Evolutionary conservation across 2,888 invertebrate genomes (phyloP).

Genomic region (Acanthosepion lycidas): DNA sequence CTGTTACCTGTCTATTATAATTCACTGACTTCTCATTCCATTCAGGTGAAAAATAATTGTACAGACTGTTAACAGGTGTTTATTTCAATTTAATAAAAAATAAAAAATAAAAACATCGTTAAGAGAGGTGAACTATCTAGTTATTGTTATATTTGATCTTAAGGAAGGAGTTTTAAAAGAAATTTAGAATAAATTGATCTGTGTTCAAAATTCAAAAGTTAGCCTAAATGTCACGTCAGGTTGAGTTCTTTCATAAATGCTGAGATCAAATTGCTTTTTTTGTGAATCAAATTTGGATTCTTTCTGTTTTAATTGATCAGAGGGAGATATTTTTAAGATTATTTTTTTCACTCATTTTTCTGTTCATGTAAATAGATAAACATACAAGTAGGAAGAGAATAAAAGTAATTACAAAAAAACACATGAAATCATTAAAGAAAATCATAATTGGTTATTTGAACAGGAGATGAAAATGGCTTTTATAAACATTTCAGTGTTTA

Average conservation of each 20-base stretch:
- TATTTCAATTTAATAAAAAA: not conserved
- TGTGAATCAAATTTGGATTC: not conserved
- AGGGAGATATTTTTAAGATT: no score
- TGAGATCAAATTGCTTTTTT: not conserved
- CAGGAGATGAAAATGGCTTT: no score
- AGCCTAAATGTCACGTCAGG: not conserved
- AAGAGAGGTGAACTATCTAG: not conserved
- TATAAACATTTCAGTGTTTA: no score
- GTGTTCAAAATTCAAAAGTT: not conserved
- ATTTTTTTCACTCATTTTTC: no score
- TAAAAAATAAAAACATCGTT: not conserved
- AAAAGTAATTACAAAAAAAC: no score
- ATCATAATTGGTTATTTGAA: no score
- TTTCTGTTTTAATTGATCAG: not conserved
- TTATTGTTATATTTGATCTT: not conserved
- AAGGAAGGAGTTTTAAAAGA: not conserved
- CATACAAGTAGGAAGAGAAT: no score
- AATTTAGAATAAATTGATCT: not conserved
- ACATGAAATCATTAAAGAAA: no score
- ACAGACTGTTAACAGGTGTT: not conserved
- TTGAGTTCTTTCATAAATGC: not conserved
- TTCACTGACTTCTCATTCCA: not conserved
- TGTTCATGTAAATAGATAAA: no score
- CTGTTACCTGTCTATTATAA: slow-evolving; percentile 14
- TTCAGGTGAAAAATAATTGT: not conserved